Evolutionary conservation across 1,140 invertebrate species (phyloP), one percentile per base, ranked within the genome.

Genomic region (Trachymyrmex cornetzi): DNA sequence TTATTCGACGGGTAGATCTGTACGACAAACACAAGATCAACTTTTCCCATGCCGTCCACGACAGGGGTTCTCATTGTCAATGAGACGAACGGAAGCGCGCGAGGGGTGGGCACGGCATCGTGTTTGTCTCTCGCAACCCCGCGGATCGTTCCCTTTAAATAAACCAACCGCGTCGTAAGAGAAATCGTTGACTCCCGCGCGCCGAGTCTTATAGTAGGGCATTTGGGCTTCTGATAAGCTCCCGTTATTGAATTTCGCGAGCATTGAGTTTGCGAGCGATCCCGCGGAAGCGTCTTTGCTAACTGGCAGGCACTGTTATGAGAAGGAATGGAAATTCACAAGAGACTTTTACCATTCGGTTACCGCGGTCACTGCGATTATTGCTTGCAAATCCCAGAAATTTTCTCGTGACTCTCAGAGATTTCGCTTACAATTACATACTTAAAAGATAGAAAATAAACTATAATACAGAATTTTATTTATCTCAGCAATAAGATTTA

Each of bases 1-100:
- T 95, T 95, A 95, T 94, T 95, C 93, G 92, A 86, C 91, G 91
- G 93, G 90, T 89, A 93, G 93, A 95, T 95, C 95, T 94, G 92
- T 91, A 94, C 92, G 91, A 89, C 94, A 95, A 95, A 95, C 94
- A 95, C 89, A 92, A 92, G 92, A 91, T 93, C 92, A 93, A 94
- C 93, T 95, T 95, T 95, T 95, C 95, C 95, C 94, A 95, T 95
- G 94, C 86, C 75, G 24, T 77, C 77, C 75, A 11, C 16, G 80
- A 59, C 94, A 94, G 94, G 88, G 94, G 93, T 94, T 95, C 94
- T 95, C 94, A 93, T n/a, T 34, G 69, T 44, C 38, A 44, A 7
- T 16, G 81, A 79, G 14, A 14, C 22, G 38, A 5, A 30, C 22
- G 34, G 16, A 38, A 14, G 57, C 94, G 77, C 94, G 44, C n/a